A percentile compares a stretch with the other conserved stretches of the same genome.
Evolutionary conservation across 2,797 vertebrate genomes (phyloP).

Genomic region (Micropoecilia bifurca): DNA sequence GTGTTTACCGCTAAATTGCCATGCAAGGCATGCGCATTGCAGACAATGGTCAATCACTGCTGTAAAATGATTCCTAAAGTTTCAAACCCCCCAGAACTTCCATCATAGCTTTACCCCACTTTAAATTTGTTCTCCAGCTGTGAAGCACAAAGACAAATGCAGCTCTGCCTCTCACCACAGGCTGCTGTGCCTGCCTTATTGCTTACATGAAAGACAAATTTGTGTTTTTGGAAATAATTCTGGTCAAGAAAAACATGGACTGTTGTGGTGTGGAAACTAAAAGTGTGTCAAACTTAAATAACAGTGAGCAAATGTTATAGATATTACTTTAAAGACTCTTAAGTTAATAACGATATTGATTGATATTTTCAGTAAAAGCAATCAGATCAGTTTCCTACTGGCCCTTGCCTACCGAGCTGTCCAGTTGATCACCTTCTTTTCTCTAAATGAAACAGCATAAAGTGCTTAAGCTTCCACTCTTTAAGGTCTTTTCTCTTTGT

Average conservation of each 20-base stretch:
- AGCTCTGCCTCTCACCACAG: not conserved
- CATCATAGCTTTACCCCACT: not conserved
- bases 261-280: not conserved
- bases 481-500: not conserved
- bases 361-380: too few relatives aligned
- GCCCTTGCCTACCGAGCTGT: not conserved
- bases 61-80: not conserved
- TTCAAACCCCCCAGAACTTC: not conserved
- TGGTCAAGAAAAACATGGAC: not conserved
- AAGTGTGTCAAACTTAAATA: not conserved
- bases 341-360: too few relatives aligned
- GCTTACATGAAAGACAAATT: not conserved
- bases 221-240: not conserved
- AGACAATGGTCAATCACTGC: not conserved
- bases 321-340: not conserved
- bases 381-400: not conserved
- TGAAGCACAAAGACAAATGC: not conserved
- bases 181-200: not conserved
- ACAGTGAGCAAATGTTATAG: not conserved
- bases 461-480: not conserved
- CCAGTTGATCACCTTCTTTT: not conserved
- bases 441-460: not conserved
- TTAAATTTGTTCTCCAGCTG: not conserved
- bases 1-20: constrained; percentile 13
- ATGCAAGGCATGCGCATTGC: not conserved